These are phyloP conservation scores for Acleris cristana DNA, from an alignment of 2,888 invertebrate species.

Conservation along the genomic window DNA sequence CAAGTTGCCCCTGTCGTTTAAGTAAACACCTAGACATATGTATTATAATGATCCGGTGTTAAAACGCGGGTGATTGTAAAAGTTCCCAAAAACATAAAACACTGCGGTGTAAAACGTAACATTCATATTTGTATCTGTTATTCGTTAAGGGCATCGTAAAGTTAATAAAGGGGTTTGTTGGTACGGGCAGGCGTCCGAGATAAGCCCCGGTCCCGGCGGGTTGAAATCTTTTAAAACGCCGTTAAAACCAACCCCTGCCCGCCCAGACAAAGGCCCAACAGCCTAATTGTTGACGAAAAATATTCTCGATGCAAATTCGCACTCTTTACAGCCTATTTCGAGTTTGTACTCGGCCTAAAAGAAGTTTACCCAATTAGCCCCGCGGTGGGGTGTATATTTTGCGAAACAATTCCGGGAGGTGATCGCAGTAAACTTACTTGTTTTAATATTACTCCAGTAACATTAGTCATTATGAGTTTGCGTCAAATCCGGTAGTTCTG, in stretches of 20 bases:
- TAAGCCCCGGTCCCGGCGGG: conserved; percentile 71
- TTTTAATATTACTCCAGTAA: too few species aligned
- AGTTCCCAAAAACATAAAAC: conserved; percentile 64
- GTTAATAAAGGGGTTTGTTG: conserved; percentile 81
- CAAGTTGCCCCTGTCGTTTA: conserved; percentile 1
- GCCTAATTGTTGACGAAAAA: conserved; percentile 82
- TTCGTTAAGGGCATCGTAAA: conserved; percentile 79
- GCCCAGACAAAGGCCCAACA: conserved; percentile 75
- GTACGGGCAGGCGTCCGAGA: conserved; percentile 75
- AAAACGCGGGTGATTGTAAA: conserved; percentile 57
- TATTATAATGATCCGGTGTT: conserved; percentile 26
- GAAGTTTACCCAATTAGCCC: conserved; percentile 76
- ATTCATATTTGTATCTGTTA: conserved; percentile 81
- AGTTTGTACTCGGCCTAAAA: conserved; percentile 77
- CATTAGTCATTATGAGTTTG: too few species aligned
- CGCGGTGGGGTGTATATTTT: conserved; percentile 62
- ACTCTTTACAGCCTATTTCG: conserved; percentile 80
- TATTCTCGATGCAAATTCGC: conserved; percentile 82
- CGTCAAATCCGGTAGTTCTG: too few species aligned
- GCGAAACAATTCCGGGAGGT: conserved; percentile 44
- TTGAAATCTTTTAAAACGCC: conserved; percentile 82
- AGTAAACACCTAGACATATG: conserved; percentile 13
- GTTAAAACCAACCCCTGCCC: conserved; percentile 78
- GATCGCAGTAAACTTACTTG: conserved; percentile 35
- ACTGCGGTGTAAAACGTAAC: conserved; percentile 67